Evolutionary conservation across 1,140 invertebrate genomes (phyloP), one percentile per base, ranked within the genome.

Genomic region (Orussus abietinus): DNA sequence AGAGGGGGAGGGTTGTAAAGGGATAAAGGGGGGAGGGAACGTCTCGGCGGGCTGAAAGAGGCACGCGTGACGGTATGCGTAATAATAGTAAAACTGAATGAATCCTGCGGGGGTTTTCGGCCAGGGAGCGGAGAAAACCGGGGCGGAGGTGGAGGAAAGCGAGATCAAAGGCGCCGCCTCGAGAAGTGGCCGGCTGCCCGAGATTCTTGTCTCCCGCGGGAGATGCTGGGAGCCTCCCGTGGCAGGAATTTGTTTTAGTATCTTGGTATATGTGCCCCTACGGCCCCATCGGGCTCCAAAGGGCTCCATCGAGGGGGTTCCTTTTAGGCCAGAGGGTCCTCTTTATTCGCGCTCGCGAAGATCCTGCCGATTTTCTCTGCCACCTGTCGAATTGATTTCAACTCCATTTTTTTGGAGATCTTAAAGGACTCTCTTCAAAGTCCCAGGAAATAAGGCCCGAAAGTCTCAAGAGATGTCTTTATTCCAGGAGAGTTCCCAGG

Each of bases 131-230:
- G 10, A 31, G 35, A 49, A 42, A n/a, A 35, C 7, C 12, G 12
- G 30, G 19, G n/a, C 34, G 28, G 37, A 39, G 36, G 28, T 26
- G 41, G 34, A 19, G 21, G 9, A 33, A 11, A 32, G 36, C 14
- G 48, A 56, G 53, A 60, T 58, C 53, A 60, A 65, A 62, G 47
- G 44, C 15, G 45, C 57, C 57, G 62, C 57, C 52, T 54, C 57
- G 59, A 62, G 63, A 61, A 59, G 55, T 58, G 48, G 55, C 51
- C 52, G 51, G 55, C 59, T 59, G 59, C 47, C 53, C 53, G 53
- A 62, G 57, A 59, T 59, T 59, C 59, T 62, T 59, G 59, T 62
- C 59, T 62, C 50, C 45, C 49, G n/a, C n/a, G n/a, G n/a, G 49
- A 53, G 52, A 62, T 48, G 47, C 49, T 55, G 47, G 41, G 51